A percentile compares a stretch with the other conserved stretches of the same genome.
Evolutionary conservation across 2,113 vertebrate genomes (phyloP).

Genomic region (Oryzias celebensis): DNA sequence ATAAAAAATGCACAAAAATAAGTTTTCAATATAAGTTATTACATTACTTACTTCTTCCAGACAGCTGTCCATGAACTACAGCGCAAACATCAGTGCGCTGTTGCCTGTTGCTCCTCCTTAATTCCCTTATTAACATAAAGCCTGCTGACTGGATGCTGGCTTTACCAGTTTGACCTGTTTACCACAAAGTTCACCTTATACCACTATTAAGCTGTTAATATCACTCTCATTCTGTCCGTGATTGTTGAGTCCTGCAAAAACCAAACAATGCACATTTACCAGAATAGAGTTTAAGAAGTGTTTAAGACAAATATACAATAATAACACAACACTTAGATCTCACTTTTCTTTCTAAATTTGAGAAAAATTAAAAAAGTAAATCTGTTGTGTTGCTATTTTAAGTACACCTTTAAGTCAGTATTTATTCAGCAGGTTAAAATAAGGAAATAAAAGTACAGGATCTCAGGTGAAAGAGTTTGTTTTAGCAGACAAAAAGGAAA

Average conservation of each 20-base stretch:
- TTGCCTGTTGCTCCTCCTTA: conserved; percentile 14
- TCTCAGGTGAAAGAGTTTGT: conserved; percentile 28
- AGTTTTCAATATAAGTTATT: not conserved
- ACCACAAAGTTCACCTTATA: not conserved
- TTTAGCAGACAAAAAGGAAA: not conserved
- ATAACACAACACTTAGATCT: too few relatives aligned
- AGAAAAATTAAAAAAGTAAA: too few relatives aligned
- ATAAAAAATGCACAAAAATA: not conserved
- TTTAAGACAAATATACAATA: not conserved
- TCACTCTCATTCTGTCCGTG: not conserved
- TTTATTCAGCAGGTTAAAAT: conserved; percentile 23
- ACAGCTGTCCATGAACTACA: not conserved
- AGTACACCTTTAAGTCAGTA: not conserved
- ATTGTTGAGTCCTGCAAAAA: not conserved
- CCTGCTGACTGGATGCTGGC: conserved; percentile 27
- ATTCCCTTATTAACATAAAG: conserved; percentile 12
- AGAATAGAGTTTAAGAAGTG: not conserved
- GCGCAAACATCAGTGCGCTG: conserved; percentile 1
- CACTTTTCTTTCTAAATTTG: too few relatives aligned
- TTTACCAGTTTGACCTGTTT: conserved; percentile 32
- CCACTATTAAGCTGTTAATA: conserved; percentile 10
- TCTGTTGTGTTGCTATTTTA: not conserved
- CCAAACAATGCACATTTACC: not conserved
- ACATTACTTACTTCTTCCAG: conserved; percentile 14
- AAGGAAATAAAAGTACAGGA: conserved; percentile 14